These are phyloP conservation scores for Parthenolecanium corni DNA, from an alignment of 2,888 invertebrate genomes.

Conservation along the genomic window DNA sequence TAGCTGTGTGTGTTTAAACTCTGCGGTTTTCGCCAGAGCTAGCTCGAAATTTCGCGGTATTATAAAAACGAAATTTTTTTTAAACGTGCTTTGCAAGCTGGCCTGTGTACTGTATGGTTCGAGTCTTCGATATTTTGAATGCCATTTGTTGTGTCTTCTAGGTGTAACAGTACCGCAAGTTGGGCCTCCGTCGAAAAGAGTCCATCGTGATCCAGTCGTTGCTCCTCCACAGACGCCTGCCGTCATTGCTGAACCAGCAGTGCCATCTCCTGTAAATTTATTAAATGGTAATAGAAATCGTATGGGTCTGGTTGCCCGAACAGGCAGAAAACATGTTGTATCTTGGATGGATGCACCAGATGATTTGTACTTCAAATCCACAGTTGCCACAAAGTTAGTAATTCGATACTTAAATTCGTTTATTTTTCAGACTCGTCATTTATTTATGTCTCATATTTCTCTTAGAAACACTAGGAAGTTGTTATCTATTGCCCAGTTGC, in stretches of 20 bases:
- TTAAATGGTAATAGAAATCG: slow-evolving; percentile 24
- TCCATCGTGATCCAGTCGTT: slow-evolving; percentile 36
- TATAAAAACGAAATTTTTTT: too few relatives aligned
- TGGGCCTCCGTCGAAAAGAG: slow-evolving; percentile 63
- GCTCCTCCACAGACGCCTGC: background rate
- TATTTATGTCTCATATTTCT: slow-evolving; percentile 30
- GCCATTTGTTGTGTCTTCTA: background rate
- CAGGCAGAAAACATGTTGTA: slow-evolving; percentile 79
- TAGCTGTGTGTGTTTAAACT: too few relatives aligned
- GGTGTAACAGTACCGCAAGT: slow-evolving; percentile 22
- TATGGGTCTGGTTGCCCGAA: slow-evolving; percentile 40
- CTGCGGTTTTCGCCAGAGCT: too few relatives aligned
- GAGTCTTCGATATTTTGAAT: background rate
- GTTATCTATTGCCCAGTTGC: slow-evolving; percentile 63
- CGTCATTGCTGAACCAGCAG: background rate
- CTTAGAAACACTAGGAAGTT: slow-evolving; percentile 70
- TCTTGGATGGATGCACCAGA: slow-evolving; percentile 98
- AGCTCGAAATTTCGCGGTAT: too few relatives aligned
- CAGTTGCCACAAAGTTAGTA: slow-evolving; percentile 75
- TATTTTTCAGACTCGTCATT: background rate
- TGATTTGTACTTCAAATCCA: slow-evolving; percentile 90
- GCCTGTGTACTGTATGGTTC: background rate
- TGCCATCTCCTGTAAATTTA: slow-evolving; percentile 17
- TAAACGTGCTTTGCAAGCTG: background rate
- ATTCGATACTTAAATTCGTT: background rate